Base-by-base conservation (phyloP, 2,888 invertebrate species). In the Andricus quercusramuli region DNA sequence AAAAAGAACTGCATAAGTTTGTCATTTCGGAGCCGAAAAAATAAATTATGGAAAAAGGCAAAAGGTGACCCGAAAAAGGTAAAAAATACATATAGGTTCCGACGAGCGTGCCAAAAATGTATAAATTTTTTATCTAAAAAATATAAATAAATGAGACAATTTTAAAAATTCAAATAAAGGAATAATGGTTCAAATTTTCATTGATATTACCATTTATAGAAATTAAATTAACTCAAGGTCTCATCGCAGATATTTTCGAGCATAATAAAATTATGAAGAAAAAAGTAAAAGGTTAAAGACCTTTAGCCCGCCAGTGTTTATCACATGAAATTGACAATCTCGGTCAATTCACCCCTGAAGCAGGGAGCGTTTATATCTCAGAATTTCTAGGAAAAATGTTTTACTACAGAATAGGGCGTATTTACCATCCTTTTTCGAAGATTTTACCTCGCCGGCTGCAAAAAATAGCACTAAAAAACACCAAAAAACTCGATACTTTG, bases 381-480 rank as follows among this genome's bases (percentile, higher is more conserved):
- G 20, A 70, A 29, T 17, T 47, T 47, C 20, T 20, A 32, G n/a
- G 32, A 74, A 74, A 74, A 56, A 51, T 44, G 9, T 8, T 5
- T 51, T 29, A 37, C 17, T 44, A 65, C 37, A 65, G 25, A 67
- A 51, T 68, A 25, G 32, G 3, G 22, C 56, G 37, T n/a, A 25
- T 67, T 78, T 62, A 78, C 78, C 78, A 68, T 78, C 70, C 32
- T 79, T 83, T 56, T 78, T 81, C 41, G 83, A 81, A 13, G 82
- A 79, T 67, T 80, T 78, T 47, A 76, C 81, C 64, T 82, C 74
- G 37, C 81, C 82, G 32, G 79, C 70, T 59, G 83, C 41, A 47
- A 74, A 78, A 74, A 80, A 85, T 65, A 84, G 59, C 11, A 84
- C 47, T 44, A 85, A 13, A 47, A 81, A 78, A 80, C 74, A 70